Conservation (phyloP, 2,888 invertebrate genomes). For the Resseliella maxima region DNA sequence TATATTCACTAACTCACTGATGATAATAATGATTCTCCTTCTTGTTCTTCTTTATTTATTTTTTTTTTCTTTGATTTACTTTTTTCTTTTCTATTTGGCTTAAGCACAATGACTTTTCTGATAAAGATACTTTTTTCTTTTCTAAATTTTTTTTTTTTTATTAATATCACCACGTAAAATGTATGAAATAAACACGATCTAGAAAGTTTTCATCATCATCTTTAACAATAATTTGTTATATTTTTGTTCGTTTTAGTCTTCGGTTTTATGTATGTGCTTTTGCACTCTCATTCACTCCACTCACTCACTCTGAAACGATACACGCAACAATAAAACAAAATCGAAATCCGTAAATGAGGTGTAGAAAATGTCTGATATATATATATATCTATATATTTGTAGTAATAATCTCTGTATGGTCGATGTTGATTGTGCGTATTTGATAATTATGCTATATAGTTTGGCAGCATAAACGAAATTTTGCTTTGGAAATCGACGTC, state of each 20-base stretch:
- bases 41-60: not conserved
- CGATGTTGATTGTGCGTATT: slow-evolving; percentile 38
- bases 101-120: slow-evolving; percentile 38
- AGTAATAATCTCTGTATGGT: not conserved
- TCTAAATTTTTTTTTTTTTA: not conserved
- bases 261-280: not conserved
- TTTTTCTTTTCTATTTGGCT: not conserved
- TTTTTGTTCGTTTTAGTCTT: not conserved
- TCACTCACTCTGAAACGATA: not conserved
- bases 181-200: slow-evolving; percentile 16
- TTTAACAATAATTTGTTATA: not conserved
- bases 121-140: too few relatives aligned
- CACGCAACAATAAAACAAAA: slow-evolving; percentile 39
- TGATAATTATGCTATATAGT: slow-evolving; percentile 15
- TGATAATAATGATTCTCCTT: not conserved
- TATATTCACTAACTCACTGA: not conserved
- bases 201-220: slow-evolving; percentile 36
- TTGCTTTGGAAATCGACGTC: slow-evolving; percentile 57
- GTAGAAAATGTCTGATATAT: slow-evolving; percentile 23
- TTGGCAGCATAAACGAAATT: slow-evolving; percentile 48
- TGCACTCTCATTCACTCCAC: not conserved
- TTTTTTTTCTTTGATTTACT: not conserved
- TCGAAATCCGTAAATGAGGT: not conserved
- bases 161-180: not conserved
- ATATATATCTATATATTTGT: not conserved